Conservation (phyloP, 92 coral and sea anemone species). For the Phenganax marumi region DNA sequence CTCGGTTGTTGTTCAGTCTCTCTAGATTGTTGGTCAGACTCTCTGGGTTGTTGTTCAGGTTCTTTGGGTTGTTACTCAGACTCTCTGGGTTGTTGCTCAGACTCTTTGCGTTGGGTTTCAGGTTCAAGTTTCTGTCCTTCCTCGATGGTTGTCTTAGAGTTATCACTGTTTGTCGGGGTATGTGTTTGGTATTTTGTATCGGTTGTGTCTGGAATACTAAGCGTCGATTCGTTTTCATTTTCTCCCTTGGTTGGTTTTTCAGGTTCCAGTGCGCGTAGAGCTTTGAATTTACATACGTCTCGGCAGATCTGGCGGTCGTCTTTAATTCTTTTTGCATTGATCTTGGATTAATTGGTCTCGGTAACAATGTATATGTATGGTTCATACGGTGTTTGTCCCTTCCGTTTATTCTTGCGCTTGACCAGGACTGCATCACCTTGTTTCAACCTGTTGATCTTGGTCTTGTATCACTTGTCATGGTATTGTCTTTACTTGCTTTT, state of each 20-base stretch:
- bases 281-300: conserved; percentile 60
- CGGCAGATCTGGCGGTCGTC: conserved; percentile 37
- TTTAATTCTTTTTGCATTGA: conserved; percentile 10
- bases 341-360: conserved; percentile 1
- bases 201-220: neutral
- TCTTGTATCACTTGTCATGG: neutral
- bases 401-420: conserved; percentile 14
- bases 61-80: neutral
- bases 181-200: neutral
- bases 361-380: conserved; percentile 10
- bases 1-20: neutral
- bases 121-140: no score
- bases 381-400: conserved; percentile 37
- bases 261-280: conserved; percentile 29
- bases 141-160: no score
- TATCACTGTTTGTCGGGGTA: neutral
- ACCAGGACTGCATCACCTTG: conserved; percentile 8
- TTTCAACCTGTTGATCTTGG: no score
- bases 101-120: neutral
- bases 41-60: neutral
- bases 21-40: neutral
- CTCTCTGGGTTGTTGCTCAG: neutral
- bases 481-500: conserved; percentile 17
- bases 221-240: neutral
- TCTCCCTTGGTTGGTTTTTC: conserved; percentile 19